These are phyloP conservation scores for Myopa tessellatipennis DNA, from an alignment of 2,888 invertebrate species.

Conservation along the genomic window DNA sequence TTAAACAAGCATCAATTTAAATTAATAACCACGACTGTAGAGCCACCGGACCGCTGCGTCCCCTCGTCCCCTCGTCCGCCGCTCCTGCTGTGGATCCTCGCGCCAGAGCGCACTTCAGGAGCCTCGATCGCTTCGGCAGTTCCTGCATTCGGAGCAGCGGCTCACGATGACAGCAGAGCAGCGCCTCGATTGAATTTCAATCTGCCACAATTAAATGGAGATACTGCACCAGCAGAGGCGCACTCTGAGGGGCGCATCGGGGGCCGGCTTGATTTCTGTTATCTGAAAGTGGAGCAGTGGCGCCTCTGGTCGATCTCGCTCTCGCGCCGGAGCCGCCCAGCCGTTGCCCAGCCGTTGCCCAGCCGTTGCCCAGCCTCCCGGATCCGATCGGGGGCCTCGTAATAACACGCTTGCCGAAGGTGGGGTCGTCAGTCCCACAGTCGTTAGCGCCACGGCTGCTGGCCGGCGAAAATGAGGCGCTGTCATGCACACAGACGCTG, in stretches of 20 bases:
- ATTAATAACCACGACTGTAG: not conserved
- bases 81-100: no score
- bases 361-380: not conserved
- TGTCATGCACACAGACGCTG: no score
- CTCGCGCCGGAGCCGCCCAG: not conserved
- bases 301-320: not conserved
- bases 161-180: constrained; percentile 3
- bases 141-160: not conserved
- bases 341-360: not conserved
- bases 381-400: not conserved
- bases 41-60: not conserved
- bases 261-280: not conserved
- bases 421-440: not conserved
- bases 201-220: constrained; percentile 4
- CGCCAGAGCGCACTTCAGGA: not conserved
- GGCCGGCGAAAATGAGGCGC: not conserved
- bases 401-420: not conserved
- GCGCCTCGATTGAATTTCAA: constrained; percentile 25
- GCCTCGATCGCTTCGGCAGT: not conserved
- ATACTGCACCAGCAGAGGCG: not conserved
- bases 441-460: constrained; percentile 8
- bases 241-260: not conserved
- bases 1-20: not conserved
- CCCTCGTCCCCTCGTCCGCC: not conserved
- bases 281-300: not conserved